These are phyloP conservation scores for Mimas tiliae DNA, from an alignment of 2,888 invertebrate species.

Conservation along the genomic window DNA sequence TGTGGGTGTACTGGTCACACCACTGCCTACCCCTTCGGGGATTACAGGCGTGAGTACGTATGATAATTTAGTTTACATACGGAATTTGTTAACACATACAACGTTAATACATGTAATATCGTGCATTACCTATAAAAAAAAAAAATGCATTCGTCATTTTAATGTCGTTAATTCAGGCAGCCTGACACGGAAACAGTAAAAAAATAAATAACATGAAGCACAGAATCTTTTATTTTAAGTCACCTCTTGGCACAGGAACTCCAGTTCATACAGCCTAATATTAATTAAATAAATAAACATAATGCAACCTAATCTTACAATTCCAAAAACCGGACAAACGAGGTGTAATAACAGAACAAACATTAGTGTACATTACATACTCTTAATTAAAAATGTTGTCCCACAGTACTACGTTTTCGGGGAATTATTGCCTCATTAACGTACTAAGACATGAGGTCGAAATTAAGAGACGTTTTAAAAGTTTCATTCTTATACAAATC, in stretches of 20 bases:
- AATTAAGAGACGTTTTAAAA: slow-evolving; percentile 57
- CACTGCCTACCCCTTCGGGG: no score
- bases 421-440: slow-evolving; percentile 74
- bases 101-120: no score
- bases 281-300: slow-evolving; percentile 8
- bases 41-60: no score
- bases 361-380: slow-evolving; percentile 21
- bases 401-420: slow-evolving; percentile 47
- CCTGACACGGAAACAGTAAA: no score
- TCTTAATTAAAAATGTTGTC: slow-evolving; percentile 21
- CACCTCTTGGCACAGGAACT: background rate
- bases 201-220: no score
- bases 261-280: background rate
- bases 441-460: slow-evolving; percentile 64
- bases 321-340: background rate
- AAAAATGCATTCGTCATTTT: no score
- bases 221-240: background rate
- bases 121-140: no score
- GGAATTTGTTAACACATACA: no score
- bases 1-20: no score
- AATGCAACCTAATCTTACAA: slow-evolving; percentile 5
- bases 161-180: no score
- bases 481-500: slow-evolving; percentile 53
- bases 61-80: no score
- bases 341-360: slow-evolving; percentile 5